Conservation (phyloP, 2,797 vertebrate species). For the Lacerta bilineata region DNA sequence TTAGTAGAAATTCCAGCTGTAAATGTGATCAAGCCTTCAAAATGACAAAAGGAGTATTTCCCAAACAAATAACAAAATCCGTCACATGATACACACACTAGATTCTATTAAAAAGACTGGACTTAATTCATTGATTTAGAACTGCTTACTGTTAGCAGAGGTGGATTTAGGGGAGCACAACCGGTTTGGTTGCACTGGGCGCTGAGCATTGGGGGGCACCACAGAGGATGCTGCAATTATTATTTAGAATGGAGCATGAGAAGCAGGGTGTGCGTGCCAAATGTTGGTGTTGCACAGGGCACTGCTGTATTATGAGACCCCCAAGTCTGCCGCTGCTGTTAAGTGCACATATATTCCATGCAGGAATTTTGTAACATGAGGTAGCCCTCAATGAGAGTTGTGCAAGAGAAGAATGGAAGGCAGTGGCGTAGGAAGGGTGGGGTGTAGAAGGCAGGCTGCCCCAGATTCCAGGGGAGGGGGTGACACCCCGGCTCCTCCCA, state of each 20-base stretch:
- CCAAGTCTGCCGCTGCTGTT: neutral
- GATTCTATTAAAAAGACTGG: neutral
- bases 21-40: constrained; percentile 49
- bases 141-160: neutral
- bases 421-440: too few relatives aligned
- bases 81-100: neutral
- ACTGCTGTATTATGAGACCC: too few relatives aligned
- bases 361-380: neutral
- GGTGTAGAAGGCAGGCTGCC: too few relatives aligned
- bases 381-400: neutral
- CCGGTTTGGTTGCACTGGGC: too few relatives aligned
- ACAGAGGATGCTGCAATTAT: too few relatives aligned
- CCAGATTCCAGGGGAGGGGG: too few relatives aligned
- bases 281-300: too few relatives aligned
- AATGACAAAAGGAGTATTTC: constrained; percentile 34
- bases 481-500: neutral
- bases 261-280: too few relatives aligned
- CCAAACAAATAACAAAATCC: neutral
- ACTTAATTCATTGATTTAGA: neutral
- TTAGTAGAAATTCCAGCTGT: constrained; percentile 42
- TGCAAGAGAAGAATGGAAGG: neutral
- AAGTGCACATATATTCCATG: neutral
- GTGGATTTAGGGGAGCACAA: too few relatives aligned
- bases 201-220: too few relatives aligned
- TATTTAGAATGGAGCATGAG: too few relatives aligned